Evolutionary conservation across 1,140 invertebrate species (phyloP).

Genomic region (Rhysida immarginata): DNA sequence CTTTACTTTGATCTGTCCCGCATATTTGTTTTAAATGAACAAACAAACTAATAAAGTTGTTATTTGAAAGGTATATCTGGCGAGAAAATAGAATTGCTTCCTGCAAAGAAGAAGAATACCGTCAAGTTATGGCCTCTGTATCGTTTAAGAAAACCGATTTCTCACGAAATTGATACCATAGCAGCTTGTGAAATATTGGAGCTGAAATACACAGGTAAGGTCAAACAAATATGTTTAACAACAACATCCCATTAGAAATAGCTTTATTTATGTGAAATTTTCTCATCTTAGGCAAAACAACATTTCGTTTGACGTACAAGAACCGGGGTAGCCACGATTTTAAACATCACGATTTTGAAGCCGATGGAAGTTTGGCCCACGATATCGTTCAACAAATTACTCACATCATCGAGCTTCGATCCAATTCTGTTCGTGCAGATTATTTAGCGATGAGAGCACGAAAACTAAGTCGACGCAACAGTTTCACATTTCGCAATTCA

Average conservation of each 20-base stretch:
- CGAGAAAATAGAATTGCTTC: conserved; percentile 81
- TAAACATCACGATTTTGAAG: conserved; percentile 75
- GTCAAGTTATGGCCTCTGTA: too few relatives aligned
- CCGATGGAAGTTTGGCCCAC: conserved; percentile 50
- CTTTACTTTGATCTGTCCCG: too few relatives aligned
- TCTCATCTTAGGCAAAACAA: conserved; percentile 23
- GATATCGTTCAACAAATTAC: conserved; percentile 77
- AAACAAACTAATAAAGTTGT: not conserved
- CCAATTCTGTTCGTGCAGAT: conserved; percentile 58
- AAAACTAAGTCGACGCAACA: too few relatives aligned
- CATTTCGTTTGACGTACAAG: conserved; percentile 30
- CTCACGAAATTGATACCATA: conserved; percentile 66
- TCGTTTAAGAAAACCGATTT: conserved; percentile 49
- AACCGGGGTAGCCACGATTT: conserved; percentile 41
- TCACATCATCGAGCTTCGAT: conserved; percentile 64
- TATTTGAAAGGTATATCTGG: conserved; percentile 50
- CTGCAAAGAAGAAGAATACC: conserved; percentile 43
- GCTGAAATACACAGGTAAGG: not conserved
- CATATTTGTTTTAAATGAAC: too few relatives aligned
- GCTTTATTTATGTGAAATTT: too few relatives aligned
- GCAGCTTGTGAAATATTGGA: conserved; percentile 70
- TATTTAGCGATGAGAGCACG: conserved; percentile 35
- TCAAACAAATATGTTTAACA: conserved; percentile 5
- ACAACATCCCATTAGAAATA: too few relatives aligned
- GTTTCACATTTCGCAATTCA: too few relatives aligned